Base-by-base conservation (phyloP, 2,113 vertebrate species). In the Cyprinus carpio region DNA sequence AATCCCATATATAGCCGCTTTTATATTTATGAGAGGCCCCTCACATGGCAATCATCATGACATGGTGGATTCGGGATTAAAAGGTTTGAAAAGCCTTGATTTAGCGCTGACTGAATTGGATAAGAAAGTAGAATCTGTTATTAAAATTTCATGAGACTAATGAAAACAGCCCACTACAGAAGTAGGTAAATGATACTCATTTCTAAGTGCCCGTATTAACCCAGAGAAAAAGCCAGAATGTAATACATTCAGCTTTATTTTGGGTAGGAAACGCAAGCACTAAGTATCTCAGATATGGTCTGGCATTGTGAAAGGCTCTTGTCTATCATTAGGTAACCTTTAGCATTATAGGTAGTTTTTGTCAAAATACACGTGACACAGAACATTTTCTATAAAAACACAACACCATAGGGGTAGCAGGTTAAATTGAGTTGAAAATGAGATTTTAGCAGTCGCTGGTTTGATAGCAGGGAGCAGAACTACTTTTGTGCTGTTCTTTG, bases 341-440 rank as follows among this genome's bases (percentile, higher is more conserved):
- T 37, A 62, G 76, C 54, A 62, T 78, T 29, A 13, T 56, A 69
- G 64, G 60, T 40, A 79, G 25, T 60, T 79, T 77, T 87, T 75
- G 87, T 91, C 84, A 85, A 85, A 85, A 91, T 88, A 84, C 67
- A 80, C 91, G 90, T 56, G 93, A 93, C 90, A 92, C 90, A 89
- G 85, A 84, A 86, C 87, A 77, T 78, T 54, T 84, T 88, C 89
- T 89, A 89, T 89, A 87, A 87, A 88, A 82, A 85, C 86, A 82
- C 83, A n/a, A n/a, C 31, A 87, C 91, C 90, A 91, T 85, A 93
- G 93, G 90, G 87, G 86, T 90, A 88, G 90, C 92, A 92, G 94
- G 94, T 95, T 95, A 95, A 95, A 95, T 94, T 94, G 94, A 94
- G 92, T 95, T 94, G 94, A 94, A 95, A 95, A 95, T 95, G 91